Conservation (phyloP, 2,797 vertebrate genomes). For the Rhincodon typus region DNA sequence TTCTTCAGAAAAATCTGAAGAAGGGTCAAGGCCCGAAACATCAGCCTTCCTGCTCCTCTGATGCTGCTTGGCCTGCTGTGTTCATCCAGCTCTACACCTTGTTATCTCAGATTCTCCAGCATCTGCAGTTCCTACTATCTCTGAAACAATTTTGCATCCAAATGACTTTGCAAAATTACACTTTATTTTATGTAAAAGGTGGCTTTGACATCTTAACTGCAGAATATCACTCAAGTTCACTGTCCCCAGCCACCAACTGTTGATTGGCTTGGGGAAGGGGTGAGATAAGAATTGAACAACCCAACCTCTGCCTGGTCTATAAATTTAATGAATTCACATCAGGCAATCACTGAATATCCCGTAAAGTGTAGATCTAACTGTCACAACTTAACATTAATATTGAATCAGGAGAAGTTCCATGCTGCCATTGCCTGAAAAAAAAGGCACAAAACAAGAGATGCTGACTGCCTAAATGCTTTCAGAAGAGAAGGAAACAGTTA, state of each 20-base stretch:
- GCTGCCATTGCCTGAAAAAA: not conserved
- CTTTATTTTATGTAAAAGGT: not conserved
- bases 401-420: not conserved
- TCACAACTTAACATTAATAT: not conserved
- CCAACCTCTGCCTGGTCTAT: too few relatives aligned
- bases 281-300: not conserved
- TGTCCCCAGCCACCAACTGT: not conserved
- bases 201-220: not conserved
- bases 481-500: too few relatives aligned
- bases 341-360: not conserved
- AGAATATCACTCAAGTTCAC: not conserved
- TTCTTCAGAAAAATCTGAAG: too few relatives aligned
- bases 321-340: not conserved
- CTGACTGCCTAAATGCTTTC: not conserved
- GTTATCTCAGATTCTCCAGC: too few relatives aligned
- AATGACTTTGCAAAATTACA: not conserved
- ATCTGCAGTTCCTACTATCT: too few relatives aligned
- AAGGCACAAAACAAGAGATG: not conserved
- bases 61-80: too few relatives aligned
- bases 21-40: too few relatives aligned
- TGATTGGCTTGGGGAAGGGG: not conserved
- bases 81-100: too few relatives aligned
- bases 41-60: too few relatives aligned
- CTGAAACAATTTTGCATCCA: not conserved
- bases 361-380: not conserved